Percentiles rank a stretch among this genome's conserved stretches.
These are phyloP conservation scores for Heliconius erato DNA, from an alignment of 2,888 invertebrate genomes.

Conservation along the genomic window DNA sequence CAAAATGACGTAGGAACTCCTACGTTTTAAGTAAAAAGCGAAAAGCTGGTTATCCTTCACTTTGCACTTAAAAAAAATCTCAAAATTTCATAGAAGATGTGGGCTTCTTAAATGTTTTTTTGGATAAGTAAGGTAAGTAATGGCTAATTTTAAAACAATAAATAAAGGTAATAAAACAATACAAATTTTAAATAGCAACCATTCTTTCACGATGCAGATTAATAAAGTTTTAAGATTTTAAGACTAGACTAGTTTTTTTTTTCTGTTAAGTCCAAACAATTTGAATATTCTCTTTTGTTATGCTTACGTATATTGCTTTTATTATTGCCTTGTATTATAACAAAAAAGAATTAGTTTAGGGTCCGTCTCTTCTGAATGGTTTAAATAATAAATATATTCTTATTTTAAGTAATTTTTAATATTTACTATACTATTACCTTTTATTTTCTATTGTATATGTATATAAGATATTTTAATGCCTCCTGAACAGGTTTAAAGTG, in stretches of 20 bases:
- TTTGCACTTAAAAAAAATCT: neutral
- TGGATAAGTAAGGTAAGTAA: neutral
- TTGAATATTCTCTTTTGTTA: neutral
- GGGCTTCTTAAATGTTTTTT: neutral
- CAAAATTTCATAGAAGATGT: neutral
- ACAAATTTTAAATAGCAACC: neutral
- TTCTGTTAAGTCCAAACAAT: neutral
- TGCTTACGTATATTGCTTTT: neutral
- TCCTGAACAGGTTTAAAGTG: neutral
- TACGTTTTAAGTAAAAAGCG: neutral
- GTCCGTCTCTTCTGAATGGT: neutral
- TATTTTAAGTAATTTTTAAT: neutral
- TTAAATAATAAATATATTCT: neutral
- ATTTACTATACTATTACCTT: neutral
- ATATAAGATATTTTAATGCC: neutral
- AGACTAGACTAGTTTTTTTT: neutral
- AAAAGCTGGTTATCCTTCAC: constrained; percentile 5
- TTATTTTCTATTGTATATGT: constrained; percentile 9
- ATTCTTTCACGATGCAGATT: neutral
- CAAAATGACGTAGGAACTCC: neutral
- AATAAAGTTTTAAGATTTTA: neutral
- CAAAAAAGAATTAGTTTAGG: neutral
- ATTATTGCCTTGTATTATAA: neutral
- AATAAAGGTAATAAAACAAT: constrained; percentile 3
- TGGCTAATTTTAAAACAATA: neutral